A percentile compares a stretch with the other conserved stretches of the same genome.
phyloP scores from a whole-genome alignment of 2,888 invertebrate species.

The Drosophila kanekoi region DNA sequence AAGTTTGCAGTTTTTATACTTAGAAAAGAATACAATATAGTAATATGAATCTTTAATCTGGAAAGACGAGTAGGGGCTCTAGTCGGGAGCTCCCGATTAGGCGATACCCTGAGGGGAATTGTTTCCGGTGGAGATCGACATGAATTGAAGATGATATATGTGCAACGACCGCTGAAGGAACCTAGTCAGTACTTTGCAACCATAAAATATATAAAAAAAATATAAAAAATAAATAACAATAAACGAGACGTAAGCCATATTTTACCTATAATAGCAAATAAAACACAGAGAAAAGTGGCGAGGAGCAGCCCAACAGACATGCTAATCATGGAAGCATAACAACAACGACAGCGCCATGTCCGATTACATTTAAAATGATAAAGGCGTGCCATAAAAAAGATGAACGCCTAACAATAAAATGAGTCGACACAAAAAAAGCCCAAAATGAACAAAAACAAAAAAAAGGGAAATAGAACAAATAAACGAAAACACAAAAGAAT shows the following conservation, averaged over 20 bases:
- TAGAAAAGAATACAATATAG: too few species aligned
- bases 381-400: slow-evolving; percentile 59
- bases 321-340: slow-evolving; percentile 75
- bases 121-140: slow-evolving; percentile 11
- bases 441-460: slow-evolving; percentile 18
- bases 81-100: too few species aligned
- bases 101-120: too few species aligned
- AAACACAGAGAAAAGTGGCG: slow-evolving; percentile 71
- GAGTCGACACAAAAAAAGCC: slow-evolving; percentile 29
- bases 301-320: slow-evolving; percentile 25
- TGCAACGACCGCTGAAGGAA: slow-evolving; percentile 34
- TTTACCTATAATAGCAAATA: slow-evolving; percentile 77
- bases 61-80: too few species aligned
- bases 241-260: slow-evolving; percentile 75
- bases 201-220: slow-evolving; percentile 75
- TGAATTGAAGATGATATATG: slow-evolving; percentile 23
- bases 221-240: slow-evolving; percentile 79
- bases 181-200: slow-evolving; percentile 56
- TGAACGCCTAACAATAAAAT: slow-evolving; percentile 49
- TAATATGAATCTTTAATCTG: too few species aligned
- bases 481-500: slow-evolving; percentile 25
- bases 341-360: slow-evolving; percentile 62
- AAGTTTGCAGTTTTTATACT: too few species aligned
- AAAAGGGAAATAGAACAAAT: slow-evolving; percentile 32
- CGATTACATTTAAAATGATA: slow-evolving; percentile 72